Evolutionary conservation across 2,888 invertebrate genomes (phyloP), one percentile per base, ranked within the genome.

Genomic region (Nezara viridula): DNA sequence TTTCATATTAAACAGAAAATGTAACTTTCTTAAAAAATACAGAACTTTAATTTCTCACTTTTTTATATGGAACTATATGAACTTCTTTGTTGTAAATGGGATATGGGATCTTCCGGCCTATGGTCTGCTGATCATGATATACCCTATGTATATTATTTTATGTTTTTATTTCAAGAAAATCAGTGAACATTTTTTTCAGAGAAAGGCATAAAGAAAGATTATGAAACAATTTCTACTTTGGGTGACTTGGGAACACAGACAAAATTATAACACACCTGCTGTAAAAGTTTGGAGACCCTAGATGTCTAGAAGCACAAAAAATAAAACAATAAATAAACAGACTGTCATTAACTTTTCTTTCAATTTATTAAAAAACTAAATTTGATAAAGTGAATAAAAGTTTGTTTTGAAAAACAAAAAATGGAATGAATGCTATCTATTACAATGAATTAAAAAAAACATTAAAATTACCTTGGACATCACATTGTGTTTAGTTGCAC

Each of bases 281-380:
- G 52, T 52, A 89, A 85, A 85, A 89, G 87, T 81, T 89, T 89
- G 89, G 87, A 87, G 89, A 89, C 89, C 89, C 88, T 89, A 88
- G 89, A 55, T 87, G 89, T 86, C 88, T 87, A 81, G 87, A 88
- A 85, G 85, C 55, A 81, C 21, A 37, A 87, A 81, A 77, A 88
- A 88, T 49, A 77, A 88, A 52, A 86, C 6, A 88, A 60, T 52
- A 87, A 85, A 81, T 50, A 88, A 50, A 50, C 49, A 85, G 49
- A 77, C 32, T 85, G 21, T 88, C 27, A 52, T 49, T 52, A 32
- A 85, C 27, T 81, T 86, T 86, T 27, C 32, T 86, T 85, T 88
- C 40, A 52, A 14, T 85, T n/a, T 66, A 21, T 55, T 40, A 66
- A 87, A 16, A 40, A 86, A 50, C 10, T 19, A 47, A 60, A 87